These are phyloP conservation scores for Aphelenchoides avenae DNA, from an alignment of 1,140 invertebrate genomes.

Conservation along the genomic window DNA sequence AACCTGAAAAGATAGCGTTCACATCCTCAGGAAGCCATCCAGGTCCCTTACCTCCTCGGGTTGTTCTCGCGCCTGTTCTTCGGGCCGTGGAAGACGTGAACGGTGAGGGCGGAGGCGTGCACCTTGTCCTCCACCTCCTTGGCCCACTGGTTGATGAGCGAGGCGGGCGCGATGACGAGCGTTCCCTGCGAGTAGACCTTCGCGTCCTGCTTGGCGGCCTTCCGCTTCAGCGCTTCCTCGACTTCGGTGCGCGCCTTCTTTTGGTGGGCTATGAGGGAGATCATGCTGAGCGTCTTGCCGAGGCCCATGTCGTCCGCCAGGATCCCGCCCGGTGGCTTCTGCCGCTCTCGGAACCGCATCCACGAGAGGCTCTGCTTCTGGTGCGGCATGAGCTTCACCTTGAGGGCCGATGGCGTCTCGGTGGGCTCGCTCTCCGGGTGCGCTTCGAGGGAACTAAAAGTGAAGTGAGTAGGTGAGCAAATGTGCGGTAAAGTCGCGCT, in stretches of 20 bases:
- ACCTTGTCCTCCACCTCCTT: slow-evolving; percentile 72
- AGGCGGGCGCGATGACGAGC: slow-evolving; percentile 80
- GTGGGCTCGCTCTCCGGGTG: slow-evolving; percentile 35
- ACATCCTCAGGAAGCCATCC: background rate
- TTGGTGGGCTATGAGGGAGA: slow-evolving; percentile 70
- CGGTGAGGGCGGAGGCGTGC: slow-evolving; percentile 66
- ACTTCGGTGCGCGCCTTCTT: slow-evolving; percentile 27
- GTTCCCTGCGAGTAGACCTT: slow-evolving; percentile 66
- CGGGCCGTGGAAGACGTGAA: slow-evolving; percentile 75
- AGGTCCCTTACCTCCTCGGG: slow-evolving; percentile 19
- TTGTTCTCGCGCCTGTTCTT: slow-evolving; percentile 67
- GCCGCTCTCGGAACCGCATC: slow-evolving; percentile 79
- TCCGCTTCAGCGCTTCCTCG: too few relatives aligned
- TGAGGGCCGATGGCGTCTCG: slow-evolving; percentile 40
- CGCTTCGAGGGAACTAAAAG: slow-evolving; percentile 31
- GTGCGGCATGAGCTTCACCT: slow-evolving; percentile 71
- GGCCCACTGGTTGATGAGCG: slow-evolving; percentile 74
- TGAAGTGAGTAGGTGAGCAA: too few relatives aligned
- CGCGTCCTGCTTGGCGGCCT: slow-evolving; percentile 43
- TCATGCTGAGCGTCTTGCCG: slow-evolving; percentile 87
- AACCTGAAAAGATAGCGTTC: slow-evolving; percentile 53
- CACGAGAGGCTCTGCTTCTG: slow-evolving; percentile 80
- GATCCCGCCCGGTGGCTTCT: slow-evolving; percentile 74
- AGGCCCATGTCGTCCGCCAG: slow-evolving; percentile 84
- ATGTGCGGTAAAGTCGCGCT: too few relatives aligned